Conservation (phyloP, 2,113 vertebrate species). For the Clinocottus analis region DNA sequence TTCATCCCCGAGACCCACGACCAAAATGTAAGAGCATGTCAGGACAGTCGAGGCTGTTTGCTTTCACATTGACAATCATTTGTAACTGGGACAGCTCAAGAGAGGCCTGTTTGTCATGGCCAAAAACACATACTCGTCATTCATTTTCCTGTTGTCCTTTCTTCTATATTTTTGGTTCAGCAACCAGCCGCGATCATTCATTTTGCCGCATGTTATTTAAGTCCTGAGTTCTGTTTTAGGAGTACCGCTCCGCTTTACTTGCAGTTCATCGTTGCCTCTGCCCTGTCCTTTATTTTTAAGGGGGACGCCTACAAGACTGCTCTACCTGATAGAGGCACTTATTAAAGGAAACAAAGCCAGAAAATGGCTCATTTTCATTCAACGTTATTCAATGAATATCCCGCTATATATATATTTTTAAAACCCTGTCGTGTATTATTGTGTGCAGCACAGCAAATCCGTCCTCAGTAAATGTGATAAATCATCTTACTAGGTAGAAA, state of each 20-base stretch:
- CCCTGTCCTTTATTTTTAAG: not conserved
- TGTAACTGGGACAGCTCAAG: not conserved
- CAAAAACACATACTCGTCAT: not conserved
- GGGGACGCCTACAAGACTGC: not conserved
- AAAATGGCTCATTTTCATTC: not conserved
- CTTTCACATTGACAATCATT: not conserved
- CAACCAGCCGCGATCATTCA: not conserved
- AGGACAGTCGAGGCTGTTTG: not conserved
- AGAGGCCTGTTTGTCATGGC: not conserved
- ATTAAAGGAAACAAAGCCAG: not conserved
- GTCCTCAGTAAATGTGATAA: not conserved
- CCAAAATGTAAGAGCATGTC: slow-evolving; percentile 82
- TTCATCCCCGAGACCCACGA: slow-evolving; percentile 91
- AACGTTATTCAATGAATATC: not conserved
- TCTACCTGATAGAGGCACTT: not conserved
- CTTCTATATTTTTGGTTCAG: not conserved
- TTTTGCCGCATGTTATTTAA: no score
- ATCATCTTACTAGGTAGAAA: not conserved
- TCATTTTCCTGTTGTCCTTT: not conserved
- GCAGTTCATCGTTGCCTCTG: not conserved
- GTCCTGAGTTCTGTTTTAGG: not conserved
- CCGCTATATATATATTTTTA: no score
- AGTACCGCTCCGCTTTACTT: not conserved
- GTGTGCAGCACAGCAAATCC: not conserved
- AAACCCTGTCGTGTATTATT: not conserved